A percentile compares a stretch with the other conserved stretches of the same genome.
phyloP scores from a whole-genome alignment of 2,113 vertebrate species.

The Catharus minimus region DNA sequence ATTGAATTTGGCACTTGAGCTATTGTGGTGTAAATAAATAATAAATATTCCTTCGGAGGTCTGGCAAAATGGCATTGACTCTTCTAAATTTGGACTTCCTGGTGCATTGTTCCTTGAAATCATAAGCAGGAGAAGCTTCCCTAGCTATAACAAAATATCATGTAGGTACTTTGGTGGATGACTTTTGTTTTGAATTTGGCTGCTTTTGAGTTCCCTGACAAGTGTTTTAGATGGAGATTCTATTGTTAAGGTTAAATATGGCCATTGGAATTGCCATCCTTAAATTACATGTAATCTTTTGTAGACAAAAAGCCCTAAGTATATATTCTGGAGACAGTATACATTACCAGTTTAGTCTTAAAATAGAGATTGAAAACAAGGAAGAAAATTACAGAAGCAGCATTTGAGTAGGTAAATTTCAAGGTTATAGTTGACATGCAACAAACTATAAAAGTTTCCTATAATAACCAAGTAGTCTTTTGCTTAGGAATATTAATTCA shows the following conservation, averaged over 20 bases:
- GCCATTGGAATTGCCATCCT: not conserved
- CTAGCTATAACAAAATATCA: not conserved
- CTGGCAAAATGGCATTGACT: not conserved
- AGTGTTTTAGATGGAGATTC: not conserved
- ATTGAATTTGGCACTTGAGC: not conserved
- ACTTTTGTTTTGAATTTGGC: not conserved
- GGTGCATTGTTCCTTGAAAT: not conserved
- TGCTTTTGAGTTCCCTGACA: not conserved
- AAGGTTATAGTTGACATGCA: not conserved
- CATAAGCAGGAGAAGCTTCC: not conserved
- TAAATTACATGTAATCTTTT: conserved; percentile 5
- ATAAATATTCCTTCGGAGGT: not conserved
- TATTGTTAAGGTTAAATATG: not conserved
- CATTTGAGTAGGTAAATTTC: not conserved
- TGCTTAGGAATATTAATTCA: not conserved
- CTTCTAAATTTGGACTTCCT: not conserved
- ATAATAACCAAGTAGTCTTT: not conserved
- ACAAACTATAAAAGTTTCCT: not conserved
- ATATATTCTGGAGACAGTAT: not conserved
- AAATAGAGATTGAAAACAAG: not conserved
- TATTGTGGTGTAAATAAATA: not conserved
- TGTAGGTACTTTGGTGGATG: not conserved
- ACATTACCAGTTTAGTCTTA: not conserved
- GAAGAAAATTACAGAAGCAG: not conserved
- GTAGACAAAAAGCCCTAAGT: not conserved